Conservation (phyloP, 1,140 invertebrate species). For the Drosophila takahashii region DNA sequence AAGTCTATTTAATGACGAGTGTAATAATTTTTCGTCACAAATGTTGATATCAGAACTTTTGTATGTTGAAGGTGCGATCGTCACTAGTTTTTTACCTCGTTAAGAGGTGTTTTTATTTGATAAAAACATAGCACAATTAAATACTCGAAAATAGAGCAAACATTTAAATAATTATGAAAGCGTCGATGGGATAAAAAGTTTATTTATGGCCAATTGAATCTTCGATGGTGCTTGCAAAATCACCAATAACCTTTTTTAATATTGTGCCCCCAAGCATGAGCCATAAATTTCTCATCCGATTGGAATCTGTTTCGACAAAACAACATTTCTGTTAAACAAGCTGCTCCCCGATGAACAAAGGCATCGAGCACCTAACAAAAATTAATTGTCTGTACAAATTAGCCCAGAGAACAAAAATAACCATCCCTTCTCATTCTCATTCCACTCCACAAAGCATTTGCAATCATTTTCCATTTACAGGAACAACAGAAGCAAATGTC, state of each 20-base stretch:
- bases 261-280: not conserved
- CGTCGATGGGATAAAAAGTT: not conserved
- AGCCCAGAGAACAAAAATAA: conserved; percentile 20
- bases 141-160: not conserved
- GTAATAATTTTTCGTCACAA: too few relatives aligned
- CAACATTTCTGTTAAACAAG: conserved; percentile 1
- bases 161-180: not conserved
- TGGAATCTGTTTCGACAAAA: conserved; percentile 14
- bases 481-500: conserved; percentile 72
- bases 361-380: conserved; percentile 34
- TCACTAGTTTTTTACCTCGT: too few relatives aligned
- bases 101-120: too few relatives aligned
- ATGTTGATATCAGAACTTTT: too few relatives aligned
- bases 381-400: conserved; percentile 47
- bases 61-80: too few relatives aligned
- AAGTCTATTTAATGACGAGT: too few relatives aligned
- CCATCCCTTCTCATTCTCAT: conserved; percentile 12
- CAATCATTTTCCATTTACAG: conserved; percentile 60
- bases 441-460: conserved; percentile 30
- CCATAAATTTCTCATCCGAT: not conserved
- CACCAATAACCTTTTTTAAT: conserved; percentile 7
- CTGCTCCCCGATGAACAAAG: conserved; percentile 1
- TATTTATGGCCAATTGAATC: not conserved
- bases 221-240: not conserved
- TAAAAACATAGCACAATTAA: too few relatives aligned